Base-by-base conservation (phyloP, 2,797 vertebrate species). In the Scolopax rusticola region DNA sequence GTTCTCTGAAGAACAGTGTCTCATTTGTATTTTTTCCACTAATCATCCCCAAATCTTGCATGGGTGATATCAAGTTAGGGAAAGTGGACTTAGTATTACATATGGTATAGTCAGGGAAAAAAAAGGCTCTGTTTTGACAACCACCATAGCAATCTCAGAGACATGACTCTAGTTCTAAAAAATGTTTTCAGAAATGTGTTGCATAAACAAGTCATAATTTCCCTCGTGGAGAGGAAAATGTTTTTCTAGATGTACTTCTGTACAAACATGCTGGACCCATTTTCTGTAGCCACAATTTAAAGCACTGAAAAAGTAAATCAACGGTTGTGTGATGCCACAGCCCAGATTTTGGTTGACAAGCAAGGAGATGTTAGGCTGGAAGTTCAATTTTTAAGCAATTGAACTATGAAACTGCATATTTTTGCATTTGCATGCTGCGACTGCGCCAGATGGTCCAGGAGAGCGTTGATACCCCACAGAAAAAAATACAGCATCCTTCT, bases 131-230 rank as follows among this genome's bases (percentile, higher is more conserved):
- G 96, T 97, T 97, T 97, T 97, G 96, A 97, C 96, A 97, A 97
- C 96, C 80, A 70, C 43, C 91, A 74, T 38, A 95, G 95, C 87
- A 67, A 95, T 96, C 84, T 73, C 9, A 10, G 96, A 96, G 96
- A 96, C 96, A 95, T 97, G 96, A 97, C 96, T 96, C 2, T 54
- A 96, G 88, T 60, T 73, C 89, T 94, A 74, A 97, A 95, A 97
- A 97, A 97, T 97, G 96, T 95, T 96, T 97, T 88, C 88, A 95
- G 91, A 93, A 95, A 94, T 94, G 95, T 91, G 93, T 96, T 97
- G 93, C 94, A 96, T 90, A 97, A 97, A 96, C 96, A 95, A 97
- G 85, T 93, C 80, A 94, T 96, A 78, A 93, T 96, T 95, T 95
- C 93, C 94, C 95, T 90, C 32, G 80, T 53, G 77, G 89, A 87